phyloP scores from a whole-genome alignment of 2,797 vertebrate genomes.

The Rhadinocentrus ornatus region DNA sequence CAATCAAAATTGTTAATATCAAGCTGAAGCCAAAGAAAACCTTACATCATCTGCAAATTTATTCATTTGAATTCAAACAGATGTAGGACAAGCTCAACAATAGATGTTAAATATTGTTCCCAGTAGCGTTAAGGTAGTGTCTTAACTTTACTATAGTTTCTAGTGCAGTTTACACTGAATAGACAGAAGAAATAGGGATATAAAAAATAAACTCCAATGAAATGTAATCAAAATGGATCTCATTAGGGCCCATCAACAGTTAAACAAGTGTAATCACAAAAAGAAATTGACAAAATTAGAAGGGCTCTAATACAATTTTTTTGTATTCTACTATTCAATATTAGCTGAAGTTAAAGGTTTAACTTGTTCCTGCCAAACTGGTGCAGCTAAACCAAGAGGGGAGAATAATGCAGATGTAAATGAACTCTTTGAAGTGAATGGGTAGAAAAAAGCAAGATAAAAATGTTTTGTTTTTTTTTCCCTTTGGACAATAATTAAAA shows the following conservation, averaged over 20 bases:
- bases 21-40: conserved; percentile 1
- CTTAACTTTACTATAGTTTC: neutral
- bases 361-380: neutral
- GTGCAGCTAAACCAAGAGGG: conserved; percentile 29
- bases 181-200: neutral
- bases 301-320: neutral
- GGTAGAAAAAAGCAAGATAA: no score
- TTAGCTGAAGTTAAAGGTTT: conserved; percentile 2
- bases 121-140: neutral
- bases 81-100: neutral
- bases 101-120: conserved; percentile 1
- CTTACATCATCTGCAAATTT: neutral
- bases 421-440: neutral
- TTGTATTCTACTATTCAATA: neutral
- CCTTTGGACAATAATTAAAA: no score
- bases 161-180: neutral
- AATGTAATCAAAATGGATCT: neutral
- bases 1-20: neutral
- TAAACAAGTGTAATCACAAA: neutral
- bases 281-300: neutral
- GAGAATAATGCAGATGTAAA: conserved; percentile 47
- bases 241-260: neutral
- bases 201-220: neutral
- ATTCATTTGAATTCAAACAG: neutral
- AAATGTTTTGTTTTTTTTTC: no score